A percentile compares a stretch with the other conserved stretches of the same genome.
Conservation (phyloP, 2,797 vertebrate species). For the Dipus sagitta region DNA sequence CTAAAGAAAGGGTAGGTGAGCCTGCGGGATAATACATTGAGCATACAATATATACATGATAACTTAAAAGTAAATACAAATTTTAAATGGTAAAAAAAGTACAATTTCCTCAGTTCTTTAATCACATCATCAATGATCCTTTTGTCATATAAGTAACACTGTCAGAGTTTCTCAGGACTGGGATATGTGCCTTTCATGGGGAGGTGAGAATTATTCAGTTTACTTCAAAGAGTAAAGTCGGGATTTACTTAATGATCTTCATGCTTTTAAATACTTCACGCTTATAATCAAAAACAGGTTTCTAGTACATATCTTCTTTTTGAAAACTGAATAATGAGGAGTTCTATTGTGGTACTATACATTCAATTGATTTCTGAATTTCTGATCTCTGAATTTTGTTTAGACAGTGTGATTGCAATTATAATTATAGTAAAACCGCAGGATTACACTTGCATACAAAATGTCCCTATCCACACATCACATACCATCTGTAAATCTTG, state of each 20-base stretch:
- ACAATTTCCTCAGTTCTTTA: not conserved
- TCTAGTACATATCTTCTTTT: not conserved
- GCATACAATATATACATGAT: too few relatives aligned
- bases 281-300: not conserved
- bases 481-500: not conserved
- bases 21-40: too few relatives aligned
- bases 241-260: constrained; percentile 17
- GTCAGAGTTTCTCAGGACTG: not conserved
- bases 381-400: constrained; percentile 7
- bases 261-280: not conserved
- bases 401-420: not conserved
- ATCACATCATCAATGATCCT: not conserved
- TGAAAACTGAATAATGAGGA: not conserved
- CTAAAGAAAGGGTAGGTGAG: too few relatives aligned
- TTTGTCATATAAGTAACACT: not conserved
- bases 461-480: not conserved
- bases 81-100: not conserved
- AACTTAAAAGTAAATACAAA: too few relatives aligned
- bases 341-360: not conserved
- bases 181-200: not conserved
- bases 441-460: not conserved
- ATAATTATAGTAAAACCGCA: not conserved
- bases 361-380: constrained; percentile 31
- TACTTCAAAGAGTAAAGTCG: not conserved
- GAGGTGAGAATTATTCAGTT: not conserved